A percentile compares a stretch with the other conserved stretches of the same genome.
Conservation (phyloP, 2,113 vertebrate species). For the Prolemur simus region DNA sequence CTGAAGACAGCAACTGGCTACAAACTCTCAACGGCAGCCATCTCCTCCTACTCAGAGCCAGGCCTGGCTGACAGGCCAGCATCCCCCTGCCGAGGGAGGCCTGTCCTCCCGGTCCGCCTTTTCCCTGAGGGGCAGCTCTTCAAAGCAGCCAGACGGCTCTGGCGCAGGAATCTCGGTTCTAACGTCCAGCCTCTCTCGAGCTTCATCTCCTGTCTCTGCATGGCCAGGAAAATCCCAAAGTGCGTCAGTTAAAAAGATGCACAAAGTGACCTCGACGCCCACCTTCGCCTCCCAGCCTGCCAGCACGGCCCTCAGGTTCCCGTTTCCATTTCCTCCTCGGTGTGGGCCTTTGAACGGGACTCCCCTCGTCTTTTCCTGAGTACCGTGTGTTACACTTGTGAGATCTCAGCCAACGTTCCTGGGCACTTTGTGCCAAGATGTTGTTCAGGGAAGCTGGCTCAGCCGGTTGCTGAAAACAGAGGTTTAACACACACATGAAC, state of each 20-base stretch:
- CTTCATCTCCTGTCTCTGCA: background rate
- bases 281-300: accelerated
- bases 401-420: background rate
- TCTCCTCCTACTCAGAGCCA: background rate
- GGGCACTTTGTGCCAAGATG: background rate
- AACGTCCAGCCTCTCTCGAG: background rate
- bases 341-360: background rate
- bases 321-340: background rate
- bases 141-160: too few species aligned
- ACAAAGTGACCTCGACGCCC: accelerated
- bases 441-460: background rate
- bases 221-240: background rate
- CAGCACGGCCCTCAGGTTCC: background rate
- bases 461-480: background rate
- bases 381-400: background rate
- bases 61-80: background rate
- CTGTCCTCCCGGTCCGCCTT: background rate
- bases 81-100: background rate
- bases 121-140: background rate
- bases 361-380: background rate
- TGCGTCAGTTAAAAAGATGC: accelerated
- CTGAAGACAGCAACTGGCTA: background rate
- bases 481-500: background rate
- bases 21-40: background rate
- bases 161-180: background rate